Percentiles rank a stretch among this genome's conserved stretches.
These are phyloP conservation scores for Cassiopea andromeda DNA, from an alignment of 30 jellyfish, hydroid and myxozoan genomes.

Conservation along the genomic window DNA sequence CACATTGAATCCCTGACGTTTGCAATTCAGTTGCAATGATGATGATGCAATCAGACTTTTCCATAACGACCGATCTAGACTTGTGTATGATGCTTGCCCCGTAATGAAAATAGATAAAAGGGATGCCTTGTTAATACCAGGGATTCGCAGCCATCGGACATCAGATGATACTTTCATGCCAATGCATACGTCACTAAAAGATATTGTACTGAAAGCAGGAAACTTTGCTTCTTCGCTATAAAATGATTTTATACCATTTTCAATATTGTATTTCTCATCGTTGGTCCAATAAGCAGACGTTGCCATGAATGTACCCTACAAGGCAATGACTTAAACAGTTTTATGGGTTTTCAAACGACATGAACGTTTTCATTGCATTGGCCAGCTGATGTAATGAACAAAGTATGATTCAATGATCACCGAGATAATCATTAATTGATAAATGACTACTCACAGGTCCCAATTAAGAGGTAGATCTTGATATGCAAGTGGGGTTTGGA, in stretches of 20 bases:
- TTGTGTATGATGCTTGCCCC: background rate
- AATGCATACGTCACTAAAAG: conserved; percentile 22
- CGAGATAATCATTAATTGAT: too few relatives aligned
- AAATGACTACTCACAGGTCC: too few relatives aligned
- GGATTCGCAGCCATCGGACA: conserved; percentile 20
- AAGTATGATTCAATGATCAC: too few relatives aligned
- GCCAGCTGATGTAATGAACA: too few relatives aligned
- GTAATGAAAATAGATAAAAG: conserved; percentile 4
- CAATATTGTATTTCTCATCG: conserved; percentile 3
- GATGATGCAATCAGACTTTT: background rate
- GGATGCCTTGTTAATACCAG: conserved; percentile 1
- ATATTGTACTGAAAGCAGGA: conserved; percentile 6
- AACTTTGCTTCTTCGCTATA: conserved; percentile 32
- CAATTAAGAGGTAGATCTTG: too few relatives aligned
- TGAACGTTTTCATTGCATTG: background rate
- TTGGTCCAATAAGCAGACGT: conserved; percentile 12
- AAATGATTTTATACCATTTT: conserved; percentile 21
- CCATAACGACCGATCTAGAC: conserved; percentile 4
- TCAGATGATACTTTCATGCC: conserved; percentile 8
- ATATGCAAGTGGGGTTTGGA: too few relatives aligned
- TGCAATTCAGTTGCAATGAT: conserved; percentile 17
- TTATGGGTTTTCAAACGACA: background rate
- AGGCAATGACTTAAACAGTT: background rate
- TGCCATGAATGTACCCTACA: conserved; percentile 8
- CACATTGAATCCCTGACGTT: conserved; percentile 15